Evolutionary conservation across 2,888 invertebrate species (phyloP), one percentile per base, ranked within the genome.

Genomic region (Salticus scenicus): DNA sequence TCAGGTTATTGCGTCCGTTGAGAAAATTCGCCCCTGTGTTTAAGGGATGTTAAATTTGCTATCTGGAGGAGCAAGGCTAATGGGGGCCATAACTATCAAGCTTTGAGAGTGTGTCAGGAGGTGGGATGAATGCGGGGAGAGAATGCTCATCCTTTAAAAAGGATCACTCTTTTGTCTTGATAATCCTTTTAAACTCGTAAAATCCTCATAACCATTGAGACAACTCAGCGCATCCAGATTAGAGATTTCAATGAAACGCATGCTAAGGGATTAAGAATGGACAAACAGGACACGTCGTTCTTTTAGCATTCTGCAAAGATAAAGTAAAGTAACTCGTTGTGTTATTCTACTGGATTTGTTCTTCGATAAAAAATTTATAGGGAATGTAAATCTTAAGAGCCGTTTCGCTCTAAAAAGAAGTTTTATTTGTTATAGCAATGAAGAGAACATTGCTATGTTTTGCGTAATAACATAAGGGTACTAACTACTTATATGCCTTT

Each of bases 21-120:
- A 75, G 81, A 82, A 41, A 74, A 82, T 75, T 82, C 77, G 72
- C 77, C 77, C 77, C 71, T 57, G 66, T 77, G 73, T 84, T 84
- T 77, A 84, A 84, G 73, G 83, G 76, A 84, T 84, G 83, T 78
- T 84, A 77, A 84, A 84, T 78, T 84, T 77, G 77, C 77, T 78
- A 72, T 78, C 77, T 77, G 71, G 77, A 77, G 76, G 72, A 77
- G 70, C 77, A 84, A 77, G 77, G 83, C 77, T 84, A 84, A 84
- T 84, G 83, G 72, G 33, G 73, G 83, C 77, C 72, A 84, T 84
- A 84, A 84, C 83, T 84, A 77, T 77, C 83, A 84, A 64, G 57
- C 24, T 4, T 24, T 24, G 4, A 7, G 57, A 57, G 57, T 24
- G 57, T 24, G 24, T n/a, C 4, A 24, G 12, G 20, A 5, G 57